A percentile compares a stretch with the other conserved stretches of the same genome.
Conservation (phyloP, 2,113 vertebrate genomes). For the Pheucticus melanocephalus region DNA sequence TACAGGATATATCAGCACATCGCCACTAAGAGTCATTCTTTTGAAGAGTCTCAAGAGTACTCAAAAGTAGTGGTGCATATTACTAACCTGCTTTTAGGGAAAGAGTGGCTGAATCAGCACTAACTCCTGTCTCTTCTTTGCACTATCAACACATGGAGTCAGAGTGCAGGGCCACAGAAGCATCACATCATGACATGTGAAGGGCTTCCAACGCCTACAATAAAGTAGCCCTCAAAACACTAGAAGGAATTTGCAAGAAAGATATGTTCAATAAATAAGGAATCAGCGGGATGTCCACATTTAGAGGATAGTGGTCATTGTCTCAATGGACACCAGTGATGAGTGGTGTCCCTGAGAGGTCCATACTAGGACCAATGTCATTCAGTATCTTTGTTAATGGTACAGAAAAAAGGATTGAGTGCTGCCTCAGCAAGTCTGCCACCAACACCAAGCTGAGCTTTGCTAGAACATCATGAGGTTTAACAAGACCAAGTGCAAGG, state of each 20-base stretch:
- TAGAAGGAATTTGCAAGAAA: background rate
- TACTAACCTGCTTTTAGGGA: background rate
- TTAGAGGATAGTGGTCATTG: background rate
- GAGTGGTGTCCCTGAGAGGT: background rate
- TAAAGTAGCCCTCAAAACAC: background rate
- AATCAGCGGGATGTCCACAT: background rate
- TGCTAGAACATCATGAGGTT: background rate
- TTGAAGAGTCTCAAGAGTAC: background rate
- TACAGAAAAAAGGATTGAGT: rapidly evolving
- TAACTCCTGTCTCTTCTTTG: background rate
- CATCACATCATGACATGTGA: background rate
- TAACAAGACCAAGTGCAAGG: background rate
- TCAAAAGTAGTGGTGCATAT: background rate
- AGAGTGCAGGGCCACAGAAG: background rate
- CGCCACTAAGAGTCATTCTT: background rate
- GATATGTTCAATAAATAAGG: background rate
- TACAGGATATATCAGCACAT: background rate
- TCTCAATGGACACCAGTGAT: background rate
- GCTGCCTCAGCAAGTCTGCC: background rate
- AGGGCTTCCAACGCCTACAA: background rate
- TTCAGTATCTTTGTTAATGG: background rate
- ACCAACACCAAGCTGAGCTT: background rate
- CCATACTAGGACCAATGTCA: background rate
- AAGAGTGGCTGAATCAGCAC: background rate
- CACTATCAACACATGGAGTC: background rate